Evolutionary conservation across 1,140 invertebrate species (phyloP).

Genomic region (Latrodectus geometricus): DNA sequence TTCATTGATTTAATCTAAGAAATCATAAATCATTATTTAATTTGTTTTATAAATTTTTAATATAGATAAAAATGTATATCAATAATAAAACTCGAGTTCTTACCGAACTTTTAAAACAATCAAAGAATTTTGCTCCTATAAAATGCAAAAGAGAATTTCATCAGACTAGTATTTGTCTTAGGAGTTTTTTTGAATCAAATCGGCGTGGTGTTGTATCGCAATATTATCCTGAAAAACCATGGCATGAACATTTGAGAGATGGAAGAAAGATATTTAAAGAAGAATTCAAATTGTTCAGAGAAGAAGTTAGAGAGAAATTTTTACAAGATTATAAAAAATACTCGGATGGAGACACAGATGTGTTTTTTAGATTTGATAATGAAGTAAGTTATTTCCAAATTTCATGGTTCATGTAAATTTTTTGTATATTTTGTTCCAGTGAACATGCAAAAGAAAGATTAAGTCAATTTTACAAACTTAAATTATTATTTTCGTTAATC

Average conservation of each 20-base stretch:
- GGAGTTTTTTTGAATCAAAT: slow-evolving; percentile 18
- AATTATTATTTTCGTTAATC: too few relatives aligned
- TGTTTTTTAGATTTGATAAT: slow-evolving; percentile 77
- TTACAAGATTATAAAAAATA: slow-evolving; percentile 74
- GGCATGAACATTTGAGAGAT: slow-evolving; percentile 64
- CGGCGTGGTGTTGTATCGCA: neutral
- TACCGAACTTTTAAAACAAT: too few relatives aligned
- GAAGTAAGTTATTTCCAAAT: slow-evolving; percentile 21
- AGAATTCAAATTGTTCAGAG: slow-evolving; percentile 76
- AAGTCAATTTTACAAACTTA: too few relatives aligned
- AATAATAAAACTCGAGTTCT: too few relatives aligned
- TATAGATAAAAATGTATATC: too few relatives aligned
- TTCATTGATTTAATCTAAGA: too few relatives aligned
- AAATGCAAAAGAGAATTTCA: slow-evolving; percentile 13
- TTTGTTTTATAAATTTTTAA: too few relatives aligned
- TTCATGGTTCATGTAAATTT: too few relatives aligned
- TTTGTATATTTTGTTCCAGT: too few relatives aligned
- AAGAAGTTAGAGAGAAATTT: slow-evolving; percentile 78
- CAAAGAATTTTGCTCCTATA: neutral
- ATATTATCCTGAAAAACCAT: neutral
- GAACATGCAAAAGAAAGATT: too few relatives aligned
- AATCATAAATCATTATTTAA: too few relatives aligned
- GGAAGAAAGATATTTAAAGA: slow-evolving; percentile 76
- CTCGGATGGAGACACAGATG: slow-evolving; percentile 76
- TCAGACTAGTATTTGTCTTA: neutral